Conservation (phyloP, 2,888 invertebrate species). For the Ecdyonurus torrentis region DNA sequence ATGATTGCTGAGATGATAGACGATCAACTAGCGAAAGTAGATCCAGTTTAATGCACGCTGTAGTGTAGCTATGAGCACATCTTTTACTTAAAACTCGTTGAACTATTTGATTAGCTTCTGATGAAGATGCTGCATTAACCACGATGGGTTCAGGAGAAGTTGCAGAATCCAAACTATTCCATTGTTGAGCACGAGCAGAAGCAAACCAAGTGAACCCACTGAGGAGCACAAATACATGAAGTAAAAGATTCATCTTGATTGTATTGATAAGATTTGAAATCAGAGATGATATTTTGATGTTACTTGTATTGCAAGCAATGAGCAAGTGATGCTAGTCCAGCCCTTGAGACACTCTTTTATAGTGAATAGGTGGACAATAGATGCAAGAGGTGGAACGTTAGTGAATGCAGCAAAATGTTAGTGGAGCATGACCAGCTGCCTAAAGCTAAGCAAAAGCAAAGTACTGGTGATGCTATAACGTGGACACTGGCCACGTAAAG, state of each 20-base stretch:
- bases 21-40: slow-evolving; percentile 59
- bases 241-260: not conserved
- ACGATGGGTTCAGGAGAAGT: not conserved
- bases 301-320: not conserved
- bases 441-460: not conserved
- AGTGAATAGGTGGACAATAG: not conserved
- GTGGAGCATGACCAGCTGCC: slow-evolving; percentile 11
- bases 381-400: slow-evolving; percentile 2
- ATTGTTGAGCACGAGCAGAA: not conserved
- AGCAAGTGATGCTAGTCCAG: not conserved
- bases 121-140: not conserved
- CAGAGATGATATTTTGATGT: not conserved
- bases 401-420: slow-evolving; percentile 7
- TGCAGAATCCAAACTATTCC: not conserved
- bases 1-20: slow-evolving; percentile 44
- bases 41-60: slow-evolving; percentile 63
- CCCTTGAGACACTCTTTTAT: not conserved
- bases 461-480: not conserved
- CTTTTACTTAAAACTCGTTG: slow-evolving; percentile 10
- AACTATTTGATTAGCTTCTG: slow-evolving; percentile 5
- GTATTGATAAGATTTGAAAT: not conserved
- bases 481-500: not conserved
- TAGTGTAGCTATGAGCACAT: slow-evolving; percentile 42
- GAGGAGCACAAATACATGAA: not conserved
- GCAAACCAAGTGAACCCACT: not conserved